phyloP scores from a whole-genome alignment of 2,797 vertebrate species.

The Enoplosus armatus region DNA sequence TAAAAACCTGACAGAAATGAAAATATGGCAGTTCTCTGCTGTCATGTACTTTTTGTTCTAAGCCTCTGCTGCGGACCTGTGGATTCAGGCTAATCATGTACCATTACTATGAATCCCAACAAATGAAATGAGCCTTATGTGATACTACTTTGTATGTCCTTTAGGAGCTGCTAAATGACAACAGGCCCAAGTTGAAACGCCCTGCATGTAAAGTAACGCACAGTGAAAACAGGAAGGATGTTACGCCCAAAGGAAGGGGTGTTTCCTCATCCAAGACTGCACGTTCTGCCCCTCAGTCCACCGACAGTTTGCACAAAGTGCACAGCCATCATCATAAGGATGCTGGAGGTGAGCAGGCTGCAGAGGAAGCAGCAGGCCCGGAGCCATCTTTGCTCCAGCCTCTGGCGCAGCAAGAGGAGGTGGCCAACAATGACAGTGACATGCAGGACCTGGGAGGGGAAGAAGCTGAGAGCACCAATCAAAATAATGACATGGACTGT shows the following conservation, averaged over 20 bases:
- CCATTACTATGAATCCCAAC: neutral
- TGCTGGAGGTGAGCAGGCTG: neutral
- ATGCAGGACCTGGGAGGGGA: neutral
- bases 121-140: neutral
- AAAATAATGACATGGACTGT: neutral
- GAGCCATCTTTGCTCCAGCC: neutral
- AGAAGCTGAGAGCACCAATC: neutral
- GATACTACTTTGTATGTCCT: neutral
- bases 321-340: neutral
- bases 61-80: neutral
- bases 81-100: neutral
- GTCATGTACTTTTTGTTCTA: neutral
- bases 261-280: neutral
- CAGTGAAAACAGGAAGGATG: neutral
- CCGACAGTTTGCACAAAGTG: neutral
- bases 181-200: neutral
- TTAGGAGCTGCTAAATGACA: conserved; percentile 23
- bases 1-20: neutral
- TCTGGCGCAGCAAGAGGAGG: neutral
- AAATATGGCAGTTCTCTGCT: neutral
- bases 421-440: neutral
- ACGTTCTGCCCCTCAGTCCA: neutral
- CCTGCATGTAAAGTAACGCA: neutral
- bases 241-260: neutral
- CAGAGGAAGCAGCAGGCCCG: neutral